Percentiles rank a stretch among this genome's conserved stretches.
Conservation (phyloP, 2,888 invertebrate species). For the Lordiphosa fenestrarum region DNA sequence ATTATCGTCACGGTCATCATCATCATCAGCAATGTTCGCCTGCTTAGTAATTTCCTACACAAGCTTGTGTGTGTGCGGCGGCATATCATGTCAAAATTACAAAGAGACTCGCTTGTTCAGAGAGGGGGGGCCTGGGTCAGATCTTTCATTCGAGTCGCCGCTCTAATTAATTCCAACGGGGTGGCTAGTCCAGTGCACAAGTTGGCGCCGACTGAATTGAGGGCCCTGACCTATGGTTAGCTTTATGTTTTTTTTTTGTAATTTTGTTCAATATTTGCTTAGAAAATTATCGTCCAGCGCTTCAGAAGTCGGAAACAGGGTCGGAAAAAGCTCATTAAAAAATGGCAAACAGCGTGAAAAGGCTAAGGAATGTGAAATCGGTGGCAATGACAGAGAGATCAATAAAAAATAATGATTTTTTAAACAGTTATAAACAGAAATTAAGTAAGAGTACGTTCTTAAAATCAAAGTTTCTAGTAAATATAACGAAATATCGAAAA, state of each 20-base stretch:
- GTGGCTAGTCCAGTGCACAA: conserved; percentile 2
- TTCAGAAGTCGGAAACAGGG: not conserved
- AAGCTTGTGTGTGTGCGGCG: conserved; percentile 51
- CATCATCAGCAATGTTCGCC: conserved; percentile 17
- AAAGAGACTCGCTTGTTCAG: conserved; percentile 58
- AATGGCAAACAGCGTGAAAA: conserved; percentile 50
- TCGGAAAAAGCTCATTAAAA: conserved; percentile 37
- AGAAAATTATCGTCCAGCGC: conserved; percentile 40
- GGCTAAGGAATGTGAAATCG: too few species aligned
- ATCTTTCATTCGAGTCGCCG: conserved; percentile 27
- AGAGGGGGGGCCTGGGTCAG: conserved; percentile 39
- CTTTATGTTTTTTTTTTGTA: conserved; percentile 1
- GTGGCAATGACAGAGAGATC: too few species aligned
- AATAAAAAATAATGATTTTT: too few species aligned
- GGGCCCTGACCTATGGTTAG: conserved; percentile 54
- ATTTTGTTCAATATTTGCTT: conserved; percentile 34
- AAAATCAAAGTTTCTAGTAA: too few species aligned
- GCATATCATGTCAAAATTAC: conserved; percentile 59
- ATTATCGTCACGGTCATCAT: conserved; percentile 29
- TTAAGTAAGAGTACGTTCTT: too few species aligned
- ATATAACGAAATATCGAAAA: too few species aligned
- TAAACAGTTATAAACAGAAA: too few species aligned
- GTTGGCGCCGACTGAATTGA: conserved; percentile 28
- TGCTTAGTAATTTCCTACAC: conserved; percentile 62
- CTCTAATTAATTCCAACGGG: conserved; percentile 65